Evolutionary conservation across 1,140 invertebrate species (phyloP), one percentile per base, ranked within the genome.

Genomic region (Tenebrio molitor): DNA sequence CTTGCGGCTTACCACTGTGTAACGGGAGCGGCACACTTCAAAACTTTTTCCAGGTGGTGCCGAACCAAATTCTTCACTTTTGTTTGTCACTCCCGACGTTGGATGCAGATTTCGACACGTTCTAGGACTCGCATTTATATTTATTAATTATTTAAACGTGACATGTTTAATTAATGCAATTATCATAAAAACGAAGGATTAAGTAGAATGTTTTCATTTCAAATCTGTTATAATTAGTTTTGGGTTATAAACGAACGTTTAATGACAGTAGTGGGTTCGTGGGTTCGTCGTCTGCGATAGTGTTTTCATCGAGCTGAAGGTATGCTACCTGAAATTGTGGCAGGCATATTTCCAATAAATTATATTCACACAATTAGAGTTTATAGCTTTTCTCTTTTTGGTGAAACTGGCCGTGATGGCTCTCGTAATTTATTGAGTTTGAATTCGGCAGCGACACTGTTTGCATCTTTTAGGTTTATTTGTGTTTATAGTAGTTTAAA

Each of bases 331-430:
- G 33, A 69, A 53, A 69, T 69, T 50, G 66, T 69, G 66, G 42
- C 33, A 44, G 42, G 66, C 1, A 53, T 21, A 36, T 34, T 53
- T 50, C 23, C 66, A 69, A 69, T 69, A 69, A 69, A 69, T 69
- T 69, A 50, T 53, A 42, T 69, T 69, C 66, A 69, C 66, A 69
- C 66, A 69, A 69, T 69, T 69, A 69, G 46, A 69, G 66, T 23
- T 34, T 65, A 44, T 66, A 44, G 36, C 64, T 66, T 23, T 16
- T 53, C 41, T 50, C 42, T 33, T 69, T 69, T 69, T 69, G 33
- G 66, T 42, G 23, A 33, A 69, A 69, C 66, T 34, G 46, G 66
- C 66, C 34, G 33, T 53, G 46, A 50, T 69, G 66, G 23, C 66
- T 33, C 15, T 33, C 6, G 42, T 69, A 69, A 69, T 69, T 69